Percentiles rank a stretch among this genome's conserved stretches.
Conservation (phyloP, 2,888 invertebrate species). For the Xanthia icteritia region DNA sequence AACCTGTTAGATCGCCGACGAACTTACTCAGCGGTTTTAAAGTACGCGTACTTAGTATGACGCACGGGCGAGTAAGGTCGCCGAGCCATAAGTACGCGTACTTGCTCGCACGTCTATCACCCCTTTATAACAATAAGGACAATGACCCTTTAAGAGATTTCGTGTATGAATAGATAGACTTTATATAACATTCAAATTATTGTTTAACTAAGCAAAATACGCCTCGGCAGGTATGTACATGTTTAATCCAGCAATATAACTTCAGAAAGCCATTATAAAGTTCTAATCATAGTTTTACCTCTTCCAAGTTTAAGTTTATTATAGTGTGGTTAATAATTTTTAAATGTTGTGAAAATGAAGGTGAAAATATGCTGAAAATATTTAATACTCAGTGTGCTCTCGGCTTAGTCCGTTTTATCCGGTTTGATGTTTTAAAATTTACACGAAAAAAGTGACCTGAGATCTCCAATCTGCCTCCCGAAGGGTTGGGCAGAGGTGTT, state of each 20-base stretch:
- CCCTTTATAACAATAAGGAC: too few species aligned
- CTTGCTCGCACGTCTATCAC: too few species aligned
- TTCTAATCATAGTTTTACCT: conserved; percentile 57
- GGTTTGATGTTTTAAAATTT: neutral
- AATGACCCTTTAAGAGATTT: too few species aligned
- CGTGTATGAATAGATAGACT: too few species aligned
- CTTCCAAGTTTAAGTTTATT: conserved; percentile 34
- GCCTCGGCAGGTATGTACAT: conserved; percentile 13
- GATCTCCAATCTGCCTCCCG: neutral
- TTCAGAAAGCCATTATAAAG: conserved; percentile 64
- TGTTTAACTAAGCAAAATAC: conserved; percentile 3
- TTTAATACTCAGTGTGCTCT: neutral
- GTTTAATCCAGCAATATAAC: conserved; percentile 59
- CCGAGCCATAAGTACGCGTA: too few species aligned
- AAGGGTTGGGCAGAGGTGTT: too few species aligned
- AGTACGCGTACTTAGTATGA: too few species aligned
- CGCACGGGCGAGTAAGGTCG: too few species aligned
- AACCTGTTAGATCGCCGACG: too few species aligned
- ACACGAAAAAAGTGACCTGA: neutral
- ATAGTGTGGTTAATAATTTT: conserved; percentile 22
- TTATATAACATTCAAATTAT: neutral
- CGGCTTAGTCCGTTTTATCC: neutral
- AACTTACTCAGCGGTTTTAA: too few species aligned
- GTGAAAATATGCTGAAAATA: neutral
- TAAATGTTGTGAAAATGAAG: conserved; percentile 4